These are phyloP conservation scores for Oscheius sp. DNA, from an alignment of 2,888 invertebrate species.

Conservation along the genomic window DNA sequence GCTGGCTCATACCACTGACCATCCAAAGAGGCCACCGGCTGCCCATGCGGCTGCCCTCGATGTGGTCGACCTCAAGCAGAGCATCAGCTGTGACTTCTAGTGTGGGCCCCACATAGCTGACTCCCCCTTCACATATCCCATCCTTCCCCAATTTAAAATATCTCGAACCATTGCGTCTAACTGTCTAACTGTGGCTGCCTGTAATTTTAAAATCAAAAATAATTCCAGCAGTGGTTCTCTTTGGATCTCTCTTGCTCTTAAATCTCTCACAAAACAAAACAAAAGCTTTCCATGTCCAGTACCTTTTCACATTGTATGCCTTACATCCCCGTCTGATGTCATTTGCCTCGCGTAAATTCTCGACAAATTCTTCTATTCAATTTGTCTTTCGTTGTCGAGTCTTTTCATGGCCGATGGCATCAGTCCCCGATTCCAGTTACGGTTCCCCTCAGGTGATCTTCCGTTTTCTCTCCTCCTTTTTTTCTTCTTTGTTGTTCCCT, in stretches of 20 bases:
- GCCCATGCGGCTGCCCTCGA: constrained; percentile 44
- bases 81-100: constrained; percentile 62
- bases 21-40: constrained; percentile 51
- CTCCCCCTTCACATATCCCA: too few species aligned
- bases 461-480: neutral
- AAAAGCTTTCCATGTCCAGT: constrained; percentile 9
- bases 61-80: constrained; percentile 51
- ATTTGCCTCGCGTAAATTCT: neutral
- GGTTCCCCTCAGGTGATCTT: constrained; percentile 25
- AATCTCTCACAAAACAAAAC: neutral
- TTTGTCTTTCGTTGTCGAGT: too few species aligned
- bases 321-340: constrained; percentile 3
- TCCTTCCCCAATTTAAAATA: neutral
- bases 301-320: constrained; percentile 18
- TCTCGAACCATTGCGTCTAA: neutral
- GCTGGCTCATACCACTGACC: constrained; percentile 58
- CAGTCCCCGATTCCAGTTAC: neutral
- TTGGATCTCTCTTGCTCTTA: neutral
- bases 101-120: neutral
- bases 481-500: neutral
- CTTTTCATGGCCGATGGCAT: too few species aligned
- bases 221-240: neutral
- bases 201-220: too few species aligned
- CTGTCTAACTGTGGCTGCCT: too few species aligned
- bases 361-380: neutral